phyloP scores from a whole-genome alignment of 1,140 invertebrate species.

The Drosophila baimaii region DNA sequence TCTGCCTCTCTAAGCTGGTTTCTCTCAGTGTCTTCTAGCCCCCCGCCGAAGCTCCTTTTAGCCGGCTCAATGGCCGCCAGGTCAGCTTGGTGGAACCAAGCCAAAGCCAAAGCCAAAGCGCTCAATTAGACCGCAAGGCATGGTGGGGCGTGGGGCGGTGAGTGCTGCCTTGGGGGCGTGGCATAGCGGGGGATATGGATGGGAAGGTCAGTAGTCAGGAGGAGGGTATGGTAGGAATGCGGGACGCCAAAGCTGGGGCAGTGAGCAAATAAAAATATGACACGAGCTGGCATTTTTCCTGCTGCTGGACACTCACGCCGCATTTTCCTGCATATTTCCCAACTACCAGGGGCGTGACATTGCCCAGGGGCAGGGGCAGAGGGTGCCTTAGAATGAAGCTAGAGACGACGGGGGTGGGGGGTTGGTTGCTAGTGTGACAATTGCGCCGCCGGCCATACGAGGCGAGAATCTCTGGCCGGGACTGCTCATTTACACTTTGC shows the following conservation, averaged over 20 bases:
- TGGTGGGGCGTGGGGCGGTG: not conserved
- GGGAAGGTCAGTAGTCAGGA: not conserved
- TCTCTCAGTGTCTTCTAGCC: not conserved
- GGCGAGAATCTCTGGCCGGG: constrained; percentile 51
- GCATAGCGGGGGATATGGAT: constrained; percentile 8
- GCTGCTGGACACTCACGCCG: constrained; percentile 49
- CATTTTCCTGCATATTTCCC: constrained; percentile 56
- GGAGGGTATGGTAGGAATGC: not conserved
- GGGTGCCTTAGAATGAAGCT: no score
- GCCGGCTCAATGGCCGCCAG: constrained; percentile 28
- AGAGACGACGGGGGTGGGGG: no score
- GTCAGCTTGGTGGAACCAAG: constrained; percentile 8
- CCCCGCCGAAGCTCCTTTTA: not conserved
- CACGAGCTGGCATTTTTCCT: constrained; percentile 38
- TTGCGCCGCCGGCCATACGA: constrained; percentile 63
- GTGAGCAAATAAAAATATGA: constrained; percentile 75
- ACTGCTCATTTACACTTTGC: constrained; percentile 80
- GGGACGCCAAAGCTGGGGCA: not conserved
- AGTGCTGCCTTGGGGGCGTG: constrained; percentile 11
- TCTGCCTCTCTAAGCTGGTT: accelerated
- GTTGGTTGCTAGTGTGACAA: constrained; percentile 56
- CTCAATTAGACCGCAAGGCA: constrained; percentile 54
- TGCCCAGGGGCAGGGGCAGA: constrained; percentile 9
- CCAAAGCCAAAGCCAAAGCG: constrained; percentile 30
- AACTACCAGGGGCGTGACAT: constrained; percentile 12